These are phyloP conservation scores for Ecdyonurus torrentis DNA, from an alignment of 2,888 invertebrate genomes.

Conservation along the genomic window DNA sequence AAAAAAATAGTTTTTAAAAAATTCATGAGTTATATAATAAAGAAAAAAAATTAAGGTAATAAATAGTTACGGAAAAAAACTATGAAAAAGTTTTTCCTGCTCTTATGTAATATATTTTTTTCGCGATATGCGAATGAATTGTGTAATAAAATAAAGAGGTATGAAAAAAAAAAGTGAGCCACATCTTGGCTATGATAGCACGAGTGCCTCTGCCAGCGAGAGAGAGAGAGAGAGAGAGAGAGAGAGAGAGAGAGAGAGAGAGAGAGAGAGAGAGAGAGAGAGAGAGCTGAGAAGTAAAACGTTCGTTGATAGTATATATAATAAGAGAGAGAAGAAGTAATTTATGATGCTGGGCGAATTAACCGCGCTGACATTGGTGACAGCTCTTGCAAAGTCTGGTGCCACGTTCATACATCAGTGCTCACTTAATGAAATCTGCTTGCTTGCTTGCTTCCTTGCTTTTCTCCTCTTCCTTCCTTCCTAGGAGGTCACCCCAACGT, in stretches of 20 bases:
- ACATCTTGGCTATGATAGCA: neutral
- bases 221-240: neutral
- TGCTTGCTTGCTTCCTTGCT: neutral
- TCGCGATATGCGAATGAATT: no score
- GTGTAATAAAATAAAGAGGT: no score
- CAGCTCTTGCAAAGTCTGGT: neutral
- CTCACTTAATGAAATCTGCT: neutral
- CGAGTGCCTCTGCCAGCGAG: neutral
- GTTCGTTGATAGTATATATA: no score
- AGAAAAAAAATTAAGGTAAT: no score
- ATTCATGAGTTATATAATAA: no score
- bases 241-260: slow-evolving; percentile 2
- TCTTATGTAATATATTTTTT: no score
- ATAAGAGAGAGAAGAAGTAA: neutral
- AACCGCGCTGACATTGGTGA: neutral
- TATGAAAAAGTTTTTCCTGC: no score
- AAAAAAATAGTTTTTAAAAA: no score
- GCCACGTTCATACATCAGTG: neutral
- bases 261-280: slow-evolving; percentile 1
- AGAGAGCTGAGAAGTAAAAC: neutral
- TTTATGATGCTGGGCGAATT: neutral
- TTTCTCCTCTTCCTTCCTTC: no score
- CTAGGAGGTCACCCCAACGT: neutral
- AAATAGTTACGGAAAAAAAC: no score
- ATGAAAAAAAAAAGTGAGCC: no score